These are phyloP conservation scores for Papilio polytes DNA, from an alignment of 1,140 invertebrate species.

Conservation along the genomic window DNA sequence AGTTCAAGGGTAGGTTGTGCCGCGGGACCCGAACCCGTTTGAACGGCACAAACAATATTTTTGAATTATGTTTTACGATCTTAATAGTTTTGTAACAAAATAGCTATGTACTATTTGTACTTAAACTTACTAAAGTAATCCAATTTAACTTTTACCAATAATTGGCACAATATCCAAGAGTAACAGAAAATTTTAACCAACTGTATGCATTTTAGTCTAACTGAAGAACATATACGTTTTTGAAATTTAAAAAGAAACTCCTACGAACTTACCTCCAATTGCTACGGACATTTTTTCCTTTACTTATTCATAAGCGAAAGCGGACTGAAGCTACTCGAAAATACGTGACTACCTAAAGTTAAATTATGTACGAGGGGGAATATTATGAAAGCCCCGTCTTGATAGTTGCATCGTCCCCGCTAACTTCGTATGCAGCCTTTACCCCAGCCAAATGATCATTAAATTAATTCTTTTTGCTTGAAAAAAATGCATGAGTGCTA, in stretches of 20 bases:
- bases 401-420: constrained; percentile 29
- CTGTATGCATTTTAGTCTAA: not conserved
- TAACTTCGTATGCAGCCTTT: constrained; percentile 30
- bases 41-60: no score
- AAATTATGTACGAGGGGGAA: constrained; percentile 65
- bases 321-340: constrained; percentile 71
- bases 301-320: constrained; percentile 77
- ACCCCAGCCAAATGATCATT: constrained; percentile 17
- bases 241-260: constrained; percentile 56
- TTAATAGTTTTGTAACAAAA: not conserved
- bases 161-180: not conserved
- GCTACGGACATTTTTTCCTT: constrained; percentile 71
- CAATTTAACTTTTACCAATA: not conserved
- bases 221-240: constrained; percentile 26
- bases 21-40: no score
- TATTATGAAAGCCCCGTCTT: constrained; percentile 37
- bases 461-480: not conserved
- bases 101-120: not conserved
- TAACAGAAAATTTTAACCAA: not conserved
- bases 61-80: not conserved
- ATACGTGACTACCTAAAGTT: constrained; percentile 72
- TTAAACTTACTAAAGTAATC: not conserved
- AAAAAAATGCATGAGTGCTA: not conserved
- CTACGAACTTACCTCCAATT: constrained; percentile 59
- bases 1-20: no score